These are phyloP conservation scores for Lycodopsis pacificus DNA, from an alignment of 2,797 vertebrate genomes.

Conservation along the genomic window DNA sequence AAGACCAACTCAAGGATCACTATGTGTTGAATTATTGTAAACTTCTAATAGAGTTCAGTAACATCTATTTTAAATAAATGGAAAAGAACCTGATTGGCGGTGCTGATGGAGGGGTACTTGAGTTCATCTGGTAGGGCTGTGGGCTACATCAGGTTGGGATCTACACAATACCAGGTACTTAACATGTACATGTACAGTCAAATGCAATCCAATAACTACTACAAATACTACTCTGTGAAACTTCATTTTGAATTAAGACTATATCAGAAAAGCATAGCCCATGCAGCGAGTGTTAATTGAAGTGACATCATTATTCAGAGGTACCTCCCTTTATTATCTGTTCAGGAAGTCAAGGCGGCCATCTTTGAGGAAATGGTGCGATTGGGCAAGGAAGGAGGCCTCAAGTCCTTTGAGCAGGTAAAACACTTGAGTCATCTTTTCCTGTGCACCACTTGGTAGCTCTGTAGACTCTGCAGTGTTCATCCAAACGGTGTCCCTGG, in stretches of 20 bases:
- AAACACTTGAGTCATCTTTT: neutral
- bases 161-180: neutral
- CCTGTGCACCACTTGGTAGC: neutral
- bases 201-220: neutral
- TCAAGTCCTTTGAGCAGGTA: slow-evolving; percentile 98
- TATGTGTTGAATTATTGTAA: neutral
- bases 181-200: neutral
- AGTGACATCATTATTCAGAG: slow-evolving; percentile 9
- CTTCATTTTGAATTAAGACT: too few relatives aligned
- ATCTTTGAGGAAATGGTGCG: slow-evolving; percentile 90
- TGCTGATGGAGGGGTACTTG: neutral
- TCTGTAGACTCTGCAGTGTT: slow-evolving; percentile 1
- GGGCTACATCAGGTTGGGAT: too few relatives aligned
- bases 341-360: slow-evolving; percentile 88
- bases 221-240: neutral
- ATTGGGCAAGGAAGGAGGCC: slow-evolving; percentile 90
- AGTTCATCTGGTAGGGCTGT: neutral
- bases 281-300: neutral
- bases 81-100: neutral
- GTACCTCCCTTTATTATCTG: neutral
- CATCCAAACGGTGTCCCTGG: neutral
- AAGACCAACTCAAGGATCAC: too few relatives aligned
- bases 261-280: too few relatives aligned
- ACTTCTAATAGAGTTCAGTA: neutral
- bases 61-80: neutral